These are phyloP conservation scores for Lepidonotus clava DNA, from an alignment of 2,888 invertebrate species.

Conservation along the genomic window DNA sequence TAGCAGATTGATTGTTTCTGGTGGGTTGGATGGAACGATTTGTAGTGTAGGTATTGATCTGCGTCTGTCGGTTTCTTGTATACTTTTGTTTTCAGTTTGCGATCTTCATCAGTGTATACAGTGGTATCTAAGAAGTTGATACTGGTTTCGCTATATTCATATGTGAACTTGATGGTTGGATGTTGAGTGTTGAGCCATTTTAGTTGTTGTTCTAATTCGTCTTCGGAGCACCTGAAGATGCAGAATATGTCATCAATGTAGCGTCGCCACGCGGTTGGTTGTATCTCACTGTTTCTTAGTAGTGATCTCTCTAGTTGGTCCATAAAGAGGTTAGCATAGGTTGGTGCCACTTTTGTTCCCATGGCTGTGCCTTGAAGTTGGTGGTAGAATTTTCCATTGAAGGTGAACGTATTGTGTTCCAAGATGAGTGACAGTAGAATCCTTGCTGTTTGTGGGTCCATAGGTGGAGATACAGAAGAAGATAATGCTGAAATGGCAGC, in stretches of 20 bases:
- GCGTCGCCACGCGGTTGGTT: neutral
- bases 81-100: neutral
- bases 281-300: neutral
- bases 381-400: neutral
- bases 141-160: neutral
- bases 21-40: neutral
- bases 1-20: conserved; percentile 7
- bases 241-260: conserved; percentile 5
- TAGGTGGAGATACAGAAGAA: neutral
- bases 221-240: neutral
- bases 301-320: neutral
- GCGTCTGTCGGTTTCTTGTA: conserved; percentile 21
- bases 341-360: conserved; percentile 18
- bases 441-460: neutral
- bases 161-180: conserved; percentile 3
- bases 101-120: neutral
- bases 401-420: conserved; percentile 4
- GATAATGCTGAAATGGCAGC: neutral
- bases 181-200: neutral
- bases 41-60: neutral
- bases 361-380: conserved; percentile 25
- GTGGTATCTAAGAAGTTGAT: conserved; percentile 20
- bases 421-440: neutral
- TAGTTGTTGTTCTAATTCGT: neutral
- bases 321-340: conserved; percentile 34